Conservation (phyloP, 2,797 vertebrate genomes). For the Anomalospiza imberbis region DNA sequence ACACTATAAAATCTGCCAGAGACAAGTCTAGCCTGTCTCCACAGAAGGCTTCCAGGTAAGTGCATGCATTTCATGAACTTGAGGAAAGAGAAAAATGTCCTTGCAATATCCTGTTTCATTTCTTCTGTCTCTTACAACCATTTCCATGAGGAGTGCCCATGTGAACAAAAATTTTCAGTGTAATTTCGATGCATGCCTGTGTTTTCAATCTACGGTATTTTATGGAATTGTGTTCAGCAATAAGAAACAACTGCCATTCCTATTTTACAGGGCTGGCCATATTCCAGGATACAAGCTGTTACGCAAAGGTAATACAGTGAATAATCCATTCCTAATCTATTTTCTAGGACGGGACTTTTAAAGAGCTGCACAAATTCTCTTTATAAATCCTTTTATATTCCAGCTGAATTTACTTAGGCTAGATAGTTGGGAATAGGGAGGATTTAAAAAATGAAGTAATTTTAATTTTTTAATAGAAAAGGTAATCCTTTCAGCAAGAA, state of each 20-base stretch:
- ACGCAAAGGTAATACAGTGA: slow-evolving; percentile 45
- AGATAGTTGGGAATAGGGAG: not conserved
- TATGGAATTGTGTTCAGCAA: not conserved
- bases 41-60: slow-evolving; percentile 73
- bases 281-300: slow-evolving; percentile 21
- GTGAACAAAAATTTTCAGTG: not conserved
- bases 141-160: not conserved
- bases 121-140: not conserved
- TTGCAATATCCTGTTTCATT: slow-evolving; percentile 13
- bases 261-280: slow-evolving; percentile 51
- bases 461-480: not conserved
- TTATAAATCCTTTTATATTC: not conserved
- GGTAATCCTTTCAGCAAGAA: not conserved
- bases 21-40: slow-evolving; percentile 61
- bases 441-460: not conserved
- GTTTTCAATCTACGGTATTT: not conserved
- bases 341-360: not conserved
- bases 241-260: slow-evolving; percentile 12
- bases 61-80: slow-evolving; percentile 7
- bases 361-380: not conserved
- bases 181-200: not conserved
- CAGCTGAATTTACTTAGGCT: not conserved
- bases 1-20: slow-evolving; percentile 73
- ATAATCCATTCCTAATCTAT: not conserved
- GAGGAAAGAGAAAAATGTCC: not conserved